Evolutionary conservation across 2,797 vertebrate species (phyloP), one percentile per base, ranked within the genome.

Genomic region (Anisognathus igniventris): DNA sequence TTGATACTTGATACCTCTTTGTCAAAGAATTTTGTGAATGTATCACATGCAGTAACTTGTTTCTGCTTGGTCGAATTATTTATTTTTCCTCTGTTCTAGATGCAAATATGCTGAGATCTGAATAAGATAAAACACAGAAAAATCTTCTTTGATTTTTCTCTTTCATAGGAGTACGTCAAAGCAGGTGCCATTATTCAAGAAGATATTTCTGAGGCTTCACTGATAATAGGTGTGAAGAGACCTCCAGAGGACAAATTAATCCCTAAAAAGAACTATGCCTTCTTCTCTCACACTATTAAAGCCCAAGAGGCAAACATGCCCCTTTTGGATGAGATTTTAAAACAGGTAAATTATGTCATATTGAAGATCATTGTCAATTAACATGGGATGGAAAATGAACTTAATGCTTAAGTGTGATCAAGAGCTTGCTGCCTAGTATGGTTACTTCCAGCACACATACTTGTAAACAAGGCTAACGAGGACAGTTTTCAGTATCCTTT

Each of bases 201-300:
- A 95, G 99, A 99, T 94, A 99, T 99, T 85, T 99, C 99, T 0
- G 98, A 98, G 94, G 99, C 99, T 16, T 98, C 98, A 35, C 94
- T 99, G 77, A 99, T 99, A 93, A 87, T 99, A 45, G 99, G 99
- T 60, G 99, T 99, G 83, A 99, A 99, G 97, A 98, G 98, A 89
- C 98, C 98, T 39, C 98, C 98, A 12, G 99, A 99, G 93, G 98
- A 99, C 68, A 99, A 99, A 93, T 71, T 99, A 79, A 98, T 99
- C 56, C 98, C 99, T 71, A 98, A 72, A 93, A 99, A 99, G 97
- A 99, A 98, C 2, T 99, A 99, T 12, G 99, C 99, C 10, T 99
- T 99, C 90, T 99, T 99, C 95, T 99, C 99, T 13, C 99, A 99
- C 96, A 99, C 99, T 77, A 99, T 99, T 96, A 99, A 99, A 97